Conservation (phyloP, 2,888 invertebrate species). For the Ptychoptera albimana region DNA sequence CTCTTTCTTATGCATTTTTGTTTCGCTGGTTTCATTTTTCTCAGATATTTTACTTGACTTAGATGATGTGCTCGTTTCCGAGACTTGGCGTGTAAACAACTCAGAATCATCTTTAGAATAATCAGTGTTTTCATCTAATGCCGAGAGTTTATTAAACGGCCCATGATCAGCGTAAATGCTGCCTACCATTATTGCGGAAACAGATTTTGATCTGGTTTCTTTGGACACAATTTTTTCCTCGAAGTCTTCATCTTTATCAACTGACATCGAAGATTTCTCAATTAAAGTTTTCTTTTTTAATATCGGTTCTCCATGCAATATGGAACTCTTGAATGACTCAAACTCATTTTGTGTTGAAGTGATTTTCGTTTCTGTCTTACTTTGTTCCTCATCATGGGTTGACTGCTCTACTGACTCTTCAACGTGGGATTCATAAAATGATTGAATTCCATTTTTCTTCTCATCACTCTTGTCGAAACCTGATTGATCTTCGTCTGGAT, state of each 20-base stretch:
- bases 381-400: no score
- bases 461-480: no score
- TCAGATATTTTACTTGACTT: no score
- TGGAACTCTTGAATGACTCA: no score
- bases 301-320: no score
- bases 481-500: no score
- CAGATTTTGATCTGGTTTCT: slow-evolving; percentile 30
- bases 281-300: no score
- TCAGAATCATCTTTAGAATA: slow-evolving; percentile 8
- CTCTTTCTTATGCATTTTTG: neutral
- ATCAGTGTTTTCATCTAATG: slow-evolving; percentile 15
- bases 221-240: slow-evolving; percentile 16
- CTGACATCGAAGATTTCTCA: slow-evolving; percentile 6
- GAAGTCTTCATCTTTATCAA: slow-evolving; percentile 16
- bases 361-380: no score
- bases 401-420: no score
- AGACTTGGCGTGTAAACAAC: neutral
- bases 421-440: no score
- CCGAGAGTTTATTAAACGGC: slow-evolving; percentile 15
- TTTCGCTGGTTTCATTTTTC: neutral
- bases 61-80: neutral
- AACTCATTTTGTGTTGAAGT: no score
- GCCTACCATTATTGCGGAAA: slow-evolving; percentile 30
- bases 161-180: slow-evolving; percentile 28
- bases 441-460: no score